Percentiles rank a stretch among this genome's conserved stretches.
These are phyloP conservation scores for Acholoe squamosa DNA, from an alignment of 2,888 invertebrate genomes.

Conservation along the genomic window DNA sequence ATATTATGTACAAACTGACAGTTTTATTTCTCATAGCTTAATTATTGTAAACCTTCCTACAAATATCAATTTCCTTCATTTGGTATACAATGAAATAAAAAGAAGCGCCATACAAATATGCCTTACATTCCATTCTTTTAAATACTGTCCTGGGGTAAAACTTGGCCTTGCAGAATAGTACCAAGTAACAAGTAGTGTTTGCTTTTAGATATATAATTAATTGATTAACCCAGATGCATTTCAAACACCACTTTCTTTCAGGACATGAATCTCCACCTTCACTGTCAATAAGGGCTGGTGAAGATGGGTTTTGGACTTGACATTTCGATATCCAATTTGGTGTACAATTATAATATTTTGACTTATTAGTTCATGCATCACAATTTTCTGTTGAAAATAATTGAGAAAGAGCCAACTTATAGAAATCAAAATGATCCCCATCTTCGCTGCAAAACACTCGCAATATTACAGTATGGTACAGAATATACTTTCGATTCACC, in stretches of 20 bases:
- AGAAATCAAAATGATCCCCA: neutral
- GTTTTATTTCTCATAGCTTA: slow-evolving; percentile 37
- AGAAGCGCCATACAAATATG: slow-evolving; percentile 44
- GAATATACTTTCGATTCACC: slow-evolving; percentile 20
- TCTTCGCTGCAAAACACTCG: neutral
- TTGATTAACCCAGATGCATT: slow-evolving; percentile 16
- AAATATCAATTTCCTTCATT: slow-evolving; percentile 33
- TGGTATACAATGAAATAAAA: slow-evolving; percentile 39
- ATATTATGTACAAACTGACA: slow-evolving; percentile 44
- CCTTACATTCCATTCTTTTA: slow-evolving; percentile 11
- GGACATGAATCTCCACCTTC: slow-evolving; percentile 10
- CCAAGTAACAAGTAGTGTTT: slow-evolving; percentile 42
- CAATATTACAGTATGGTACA: neutral
- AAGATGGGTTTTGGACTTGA: neutral
- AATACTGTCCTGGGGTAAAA: slow-evolving; percentile 45
- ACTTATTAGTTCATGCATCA: neutral
- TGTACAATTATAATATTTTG: neutral
- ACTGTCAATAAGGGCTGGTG: neutral
- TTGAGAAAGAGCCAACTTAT: neutral
- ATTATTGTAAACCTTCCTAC: slow-evolving; percentile 53
- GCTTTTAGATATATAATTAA: neutral
- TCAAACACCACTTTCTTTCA: slow-evolving; percentile 11
- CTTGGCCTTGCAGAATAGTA: neutral
- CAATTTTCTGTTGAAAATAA: neutral
- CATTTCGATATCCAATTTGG: neutral